Evolutionary conservation across 2,113 vertebrate species (phyloP).

Genomic region (Hiodon tergisus): DNA sequence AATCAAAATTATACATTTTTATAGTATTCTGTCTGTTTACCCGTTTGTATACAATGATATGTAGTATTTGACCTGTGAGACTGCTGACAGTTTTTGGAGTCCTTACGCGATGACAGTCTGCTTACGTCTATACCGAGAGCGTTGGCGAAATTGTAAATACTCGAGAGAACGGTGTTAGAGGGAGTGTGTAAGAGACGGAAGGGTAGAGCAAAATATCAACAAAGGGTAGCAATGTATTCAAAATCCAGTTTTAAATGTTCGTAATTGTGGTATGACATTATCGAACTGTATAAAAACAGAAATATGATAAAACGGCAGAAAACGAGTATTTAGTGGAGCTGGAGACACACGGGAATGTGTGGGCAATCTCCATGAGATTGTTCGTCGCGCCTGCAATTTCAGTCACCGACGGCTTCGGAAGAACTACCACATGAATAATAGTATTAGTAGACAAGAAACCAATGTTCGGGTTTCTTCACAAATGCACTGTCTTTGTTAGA

Average conservation of each 20-base stretch:
- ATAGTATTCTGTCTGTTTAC: no score
- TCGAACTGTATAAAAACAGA: slow-evolving; percentile 30
- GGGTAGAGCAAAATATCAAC: slow-evolving; percentile 30
- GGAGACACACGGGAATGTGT: slow-evolving; percentile 30
- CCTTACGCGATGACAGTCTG: slow-evolving; percentile 28
- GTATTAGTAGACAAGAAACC: slow-evolving; percentile 49
- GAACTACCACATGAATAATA: slow-evolving; percentile 55
- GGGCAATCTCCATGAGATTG: slow-evolving; percentile 36
- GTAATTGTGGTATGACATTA: slow-evolving; percentile 21
- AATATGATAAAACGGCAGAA: slow-evolving; percentile 28
- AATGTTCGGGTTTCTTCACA: slow-evolving; percentile 42
- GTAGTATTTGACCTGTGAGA: slow-evolving; percentile 3
- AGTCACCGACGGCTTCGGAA: slow-evolving; percentile 40
- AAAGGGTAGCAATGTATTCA: slow-evolving; percentile 22
- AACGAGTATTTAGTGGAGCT: slow-evolving; percentile 14
- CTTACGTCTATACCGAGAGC: slow-evolving; percentile 31
- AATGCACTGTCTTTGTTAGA: slow-evolving; percentile 36
- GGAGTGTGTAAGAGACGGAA: slow-evolving; percentile 16
- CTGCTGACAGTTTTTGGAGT: background rate
- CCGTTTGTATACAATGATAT: background rate
- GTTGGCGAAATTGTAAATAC: slow-evolving; percentile 34
- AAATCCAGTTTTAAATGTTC: slow-evolving; percentile 22
- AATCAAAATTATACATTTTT: background rate
- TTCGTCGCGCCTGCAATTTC: slow-evolving; percentile 21
- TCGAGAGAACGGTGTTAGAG: slow-evolving; percentile 26